These are phyloP conservation scores for Rhopilema esculentum DNA, from an alignment of 30 jellyfish, hydroid and myxozoan genomes.

Conservation along the genomic window DNA sequence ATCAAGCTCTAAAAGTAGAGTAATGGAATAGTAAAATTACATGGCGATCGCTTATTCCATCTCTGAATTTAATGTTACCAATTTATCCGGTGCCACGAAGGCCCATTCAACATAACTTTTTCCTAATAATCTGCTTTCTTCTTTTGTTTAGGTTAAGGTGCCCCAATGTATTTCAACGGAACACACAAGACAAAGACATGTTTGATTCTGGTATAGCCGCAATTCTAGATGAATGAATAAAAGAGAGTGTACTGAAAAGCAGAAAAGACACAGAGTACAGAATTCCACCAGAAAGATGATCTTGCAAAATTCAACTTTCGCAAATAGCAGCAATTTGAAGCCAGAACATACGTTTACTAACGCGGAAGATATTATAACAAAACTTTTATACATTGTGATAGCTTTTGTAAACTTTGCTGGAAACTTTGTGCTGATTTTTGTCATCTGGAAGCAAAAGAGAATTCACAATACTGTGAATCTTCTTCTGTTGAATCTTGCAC, in stretches of 20 bases:
- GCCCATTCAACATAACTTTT: too few species aligned
- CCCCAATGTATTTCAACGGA: background rate
- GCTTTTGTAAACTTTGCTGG: slow-evolving; percentile 64
- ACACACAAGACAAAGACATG: background rate
- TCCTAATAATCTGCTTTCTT: too few species aligned
- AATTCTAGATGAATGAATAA: background rate
- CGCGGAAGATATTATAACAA: slow-evolving; percentile 49
- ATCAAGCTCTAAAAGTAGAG: too few species aligned
- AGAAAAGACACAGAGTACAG: background rate
- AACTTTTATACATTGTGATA: slow-evolving; percentile 38
- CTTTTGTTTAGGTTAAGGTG: background rate
- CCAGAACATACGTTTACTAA: background rate
- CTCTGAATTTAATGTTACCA: too few species aligned
- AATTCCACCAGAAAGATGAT: background rate
- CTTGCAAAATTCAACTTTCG: background rate
- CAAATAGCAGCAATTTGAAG: background rate
- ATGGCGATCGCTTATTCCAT: too few species aligned
- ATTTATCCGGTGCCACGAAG: too few species aligned
- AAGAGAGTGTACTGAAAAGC: background rate
- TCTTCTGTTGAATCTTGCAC: slow-evolving; percentile 74
- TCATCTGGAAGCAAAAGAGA: slow-evolving; percentile 65
- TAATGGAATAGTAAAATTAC: too few species aligned
- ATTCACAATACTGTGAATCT: slow-evolving; percentile 76
- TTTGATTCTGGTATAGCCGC: background rate
- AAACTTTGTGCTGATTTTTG: slow-evolving; percentile 63